Base-by-base conservation (phyloP, 1,140 invertebrate species). In the Rhizoglyphus robini region DNA sequence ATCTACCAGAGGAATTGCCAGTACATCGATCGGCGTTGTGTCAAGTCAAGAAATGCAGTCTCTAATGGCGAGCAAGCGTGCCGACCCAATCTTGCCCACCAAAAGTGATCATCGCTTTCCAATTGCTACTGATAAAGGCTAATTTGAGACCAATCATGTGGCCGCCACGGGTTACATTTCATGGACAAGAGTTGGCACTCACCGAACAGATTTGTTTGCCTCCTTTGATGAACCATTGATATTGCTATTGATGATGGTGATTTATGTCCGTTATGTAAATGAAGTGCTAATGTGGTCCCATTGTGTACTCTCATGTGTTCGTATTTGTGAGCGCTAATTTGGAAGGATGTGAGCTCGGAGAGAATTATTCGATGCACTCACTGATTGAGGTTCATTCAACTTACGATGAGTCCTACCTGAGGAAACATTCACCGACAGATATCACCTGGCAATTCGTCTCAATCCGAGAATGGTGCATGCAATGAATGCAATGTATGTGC, bases 81-180 rank as follows among this genome's bases (percentile, higher is more conserved):
- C n/a, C 18, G 36, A 18, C 18, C 36, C 8, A 11, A 41, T 41
- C 8, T 41, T 41, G 36, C 8, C 36, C 36, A 41, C 36, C 8
- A 18, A 41, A 41, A 8, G 8, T 41, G 18, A 41, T 11, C 36
- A 41, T 54, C 51, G 15, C 5, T 54, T 23, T 54, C 51, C 51
- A 54, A 11, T 54, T 54, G 8, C 31, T 8, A 23, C 51, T 23
- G 23, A 5, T 5, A 54, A 20, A 27, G 51, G 51, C 51, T 20
- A 54, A 54, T 54, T 54, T 5, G 51, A 54, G 51, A 54, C 51
- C 8, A 54, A 54, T 54, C 51, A 54, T 23, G 51, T 54, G 51
- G 8, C 51, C 31, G 51, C 8, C 51, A 54, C 51, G 51, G 8
- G 51, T 32, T 41, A 41, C 36, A 41, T 41, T 41, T 41, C 8